Percentiles rank a stretch among this genome's conserved stretches.
These are phyloP conservation scores for Odontesthes bonariensis DNA, from an alignment of 2,113 vertebrate species.

Conservation along the genomic window DNA sequence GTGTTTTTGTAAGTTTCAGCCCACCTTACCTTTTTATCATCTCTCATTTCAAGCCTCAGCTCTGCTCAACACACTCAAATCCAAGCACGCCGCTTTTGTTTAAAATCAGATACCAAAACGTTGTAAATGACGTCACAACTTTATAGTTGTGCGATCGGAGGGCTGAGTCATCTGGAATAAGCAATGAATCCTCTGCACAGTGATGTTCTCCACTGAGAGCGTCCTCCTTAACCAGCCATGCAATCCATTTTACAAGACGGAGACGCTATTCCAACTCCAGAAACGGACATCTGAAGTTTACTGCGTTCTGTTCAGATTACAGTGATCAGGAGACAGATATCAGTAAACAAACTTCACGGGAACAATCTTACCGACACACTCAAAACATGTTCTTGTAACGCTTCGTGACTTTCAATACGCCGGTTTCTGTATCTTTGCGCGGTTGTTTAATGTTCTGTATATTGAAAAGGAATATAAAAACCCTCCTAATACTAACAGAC, in stretches of 20 bases:
- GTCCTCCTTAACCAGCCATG: neutral
- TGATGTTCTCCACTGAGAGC: neutral
- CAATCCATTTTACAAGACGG: constrained; percentile 12
- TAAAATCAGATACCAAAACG: constrained; percentile 42
- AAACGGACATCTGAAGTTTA: neutral
- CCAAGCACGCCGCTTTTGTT: constrained; percentile 39
- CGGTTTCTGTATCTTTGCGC: too few relatives aligned
- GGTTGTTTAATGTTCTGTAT: neutral
- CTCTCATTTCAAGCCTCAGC: neutral
- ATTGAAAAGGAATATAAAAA: neutral
- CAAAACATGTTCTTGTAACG: too few relatives aligned
- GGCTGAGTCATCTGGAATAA: constrained; percentile 21
- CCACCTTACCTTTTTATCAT: neutral
- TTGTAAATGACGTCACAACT: constrained; percentile 49
- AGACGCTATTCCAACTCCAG: constrained; percentile 4
- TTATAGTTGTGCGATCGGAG: constrained; percentile 24
- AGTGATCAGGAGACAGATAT: neutral
- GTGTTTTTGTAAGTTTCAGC: too few relatives aligned
- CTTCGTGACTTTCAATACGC: neutral
- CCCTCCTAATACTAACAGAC: constrained; percentile 4
- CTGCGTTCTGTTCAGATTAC: neutral
- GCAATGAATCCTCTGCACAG: constrained; percentile 38
- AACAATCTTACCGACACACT: too few relatives aligned
- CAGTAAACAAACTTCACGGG: neutral
- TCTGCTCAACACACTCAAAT: neutral